These are phyloP conservation scores for Sparus aurata DNA, from an alignment of 2,797 vertebrate genomes.

Conservation along the genomic window DNA sequence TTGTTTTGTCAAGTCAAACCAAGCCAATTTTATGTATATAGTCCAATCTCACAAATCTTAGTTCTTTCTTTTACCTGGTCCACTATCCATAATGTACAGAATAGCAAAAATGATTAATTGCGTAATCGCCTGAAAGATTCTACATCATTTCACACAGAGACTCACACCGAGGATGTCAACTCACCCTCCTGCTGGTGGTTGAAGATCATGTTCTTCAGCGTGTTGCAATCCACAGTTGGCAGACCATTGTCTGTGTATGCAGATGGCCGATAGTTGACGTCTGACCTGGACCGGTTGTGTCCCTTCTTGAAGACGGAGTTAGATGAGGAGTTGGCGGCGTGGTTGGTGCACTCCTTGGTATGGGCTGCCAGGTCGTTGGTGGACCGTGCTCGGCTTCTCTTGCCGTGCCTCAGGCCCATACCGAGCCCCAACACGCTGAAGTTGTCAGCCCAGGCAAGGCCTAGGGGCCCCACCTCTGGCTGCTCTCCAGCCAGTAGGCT, in stretches of 20 bases:
- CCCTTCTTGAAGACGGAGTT: constrained; percentile 90
- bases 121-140: neutral
- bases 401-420: constrained; percentile 86
- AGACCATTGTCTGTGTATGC: constrained; percentile 83
- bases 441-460: constrained; percentile 86
- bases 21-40: neutral
- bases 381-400: constrained; percentile 93
- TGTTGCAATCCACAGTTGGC: constrained; percentile 81
- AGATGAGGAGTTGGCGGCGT: constrained; percentile 60
- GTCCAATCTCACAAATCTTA: neutral
- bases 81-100: neutral
- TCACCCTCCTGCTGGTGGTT: constrained; percentile 83
- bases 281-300: constrained; percentile 93
- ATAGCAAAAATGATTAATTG: neutral
- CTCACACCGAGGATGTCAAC: constrained; percentile 20
- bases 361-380: constrained; percentile 93
- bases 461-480: constrained; percentile 78
- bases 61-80: neutral
- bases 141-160: neutral
- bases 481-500: constrained; percentile 80
- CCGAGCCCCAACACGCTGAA: constrained; percentile 88
- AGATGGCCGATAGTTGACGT: constrained; percentile 85
- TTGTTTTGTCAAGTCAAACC: neutral
- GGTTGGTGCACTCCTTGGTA: constrained; percentile 85
- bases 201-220: constrained; percentile 84